Evolutionary conservation across 2,113 vertebrate genomes (phyloP), one percentile per base, ranked within the genome.

Genomic region (Oreochromis tanganicae): DNA sequence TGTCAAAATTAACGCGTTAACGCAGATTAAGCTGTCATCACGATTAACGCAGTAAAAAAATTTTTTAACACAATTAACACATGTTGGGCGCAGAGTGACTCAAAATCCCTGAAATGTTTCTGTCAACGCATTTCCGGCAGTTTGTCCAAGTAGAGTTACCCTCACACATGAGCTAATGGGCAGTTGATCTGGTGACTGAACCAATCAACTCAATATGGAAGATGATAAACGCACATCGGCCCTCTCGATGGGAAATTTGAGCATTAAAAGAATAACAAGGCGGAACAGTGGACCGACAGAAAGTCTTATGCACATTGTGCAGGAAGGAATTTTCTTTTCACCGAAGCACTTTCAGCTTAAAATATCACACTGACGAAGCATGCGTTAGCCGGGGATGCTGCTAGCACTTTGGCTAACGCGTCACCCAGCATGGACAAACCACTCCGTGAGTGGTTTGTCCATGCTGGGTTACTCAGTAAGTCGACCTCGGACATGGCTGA

Each of bases 101-200:
- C 27, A 59, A 59, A 59, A 59, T 32, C 14, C 57, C 57, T 61
- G 5, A 61, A 61, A 59, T 2, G 27, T 17, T 2, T 61, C 27
- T 0, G 14, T 50, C 14, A 5, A 7, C 4, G 8, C 50, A 52
- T 52, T 52, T 52, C 0, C 0, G 3, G 57, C 57, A 61, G 57
- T 61, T 61, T 0, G 27, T 17, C 57, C 27, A 32, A 61, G 57
- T 5, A 61, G 27, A 59, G 8, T 32, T 9, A 1, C 57, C 0
- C 5, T 61, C 0, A 0, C 0, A 0, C 48, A 14, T 46, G 43
- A 2, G 43, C 13, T 17, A 17, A 17, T 2, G 14, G 4, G 27
- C 27, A 32, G 56, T 9, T 59, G 56, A 57, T 56, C 17, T 52
- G 21, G 48, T 13, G 54, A 56, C 50, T 5, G 50, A n/a, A 52